Percentiles rank a stretch among this genome's conserved stretches.
Conservation (phyloP, 2,113 vertebrate species). For the Podiceps cristatus region DNA sequence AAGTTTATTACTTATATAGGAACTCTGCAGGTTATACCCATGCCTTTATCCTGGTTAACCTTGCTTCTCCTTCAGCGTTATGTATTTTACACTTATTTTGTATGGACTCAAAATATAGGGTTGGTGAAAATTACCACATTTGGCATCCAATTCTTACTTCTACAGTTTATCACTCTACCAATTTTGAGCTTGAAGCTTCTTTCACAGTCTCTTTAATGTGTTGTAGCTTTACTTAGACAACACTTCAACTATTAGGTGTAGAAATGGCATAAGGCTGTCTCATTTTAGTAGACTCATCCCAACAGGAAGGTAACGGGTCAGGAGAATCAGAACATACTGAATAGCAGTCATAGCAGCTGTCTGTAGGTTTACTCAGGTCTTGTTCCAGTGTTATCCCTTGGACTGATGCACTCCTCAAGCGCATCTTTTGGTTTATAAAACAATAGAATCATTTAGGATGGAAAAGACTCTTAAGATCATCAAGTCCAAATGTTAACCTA, state of each 20-base stretch:
- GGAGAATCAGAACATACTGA: not conserved
- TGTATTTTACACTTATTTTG: not conserved
- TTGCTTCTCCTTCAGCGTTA: not conserved
- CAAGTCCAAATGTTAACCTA: no score
- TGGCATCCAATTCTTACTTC: not conserved
- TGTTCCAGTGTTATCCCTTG: not conserved
- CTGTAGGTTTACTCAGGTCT: not conserved
- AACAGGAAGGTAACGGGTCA: not conserved
- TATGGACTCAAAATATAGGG: not conserved
- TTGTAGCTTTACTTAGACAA: not conserved
- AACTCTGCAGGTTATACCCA: not conserved
- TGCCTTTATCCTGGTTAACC: not conserved
- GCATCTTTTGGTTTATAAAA: not conserved
- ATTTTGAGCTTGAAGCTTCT: not conserved
- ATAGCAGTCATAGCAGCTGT: not conserved
- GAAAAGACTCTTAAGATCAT: no score
- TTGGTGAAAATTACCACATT: not conserved
- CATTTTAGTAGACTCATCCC: not conserved
- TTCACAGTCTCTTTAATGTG: not conserved
- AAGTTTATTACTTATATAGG: not conserved
- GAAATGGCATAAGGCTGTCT: not conserved
- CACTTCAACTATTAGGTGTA: not conserved
- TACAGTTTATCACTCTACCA: not conserved
- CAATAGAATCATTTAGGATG: no score
- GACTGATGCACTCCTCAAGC: not conserved